Evolutionary conservation across 2,797 vertebrate genomes (phyloP), one percentile per base, ranked within the genome.

Genomic region (Thamnophis elegans): DNA sequence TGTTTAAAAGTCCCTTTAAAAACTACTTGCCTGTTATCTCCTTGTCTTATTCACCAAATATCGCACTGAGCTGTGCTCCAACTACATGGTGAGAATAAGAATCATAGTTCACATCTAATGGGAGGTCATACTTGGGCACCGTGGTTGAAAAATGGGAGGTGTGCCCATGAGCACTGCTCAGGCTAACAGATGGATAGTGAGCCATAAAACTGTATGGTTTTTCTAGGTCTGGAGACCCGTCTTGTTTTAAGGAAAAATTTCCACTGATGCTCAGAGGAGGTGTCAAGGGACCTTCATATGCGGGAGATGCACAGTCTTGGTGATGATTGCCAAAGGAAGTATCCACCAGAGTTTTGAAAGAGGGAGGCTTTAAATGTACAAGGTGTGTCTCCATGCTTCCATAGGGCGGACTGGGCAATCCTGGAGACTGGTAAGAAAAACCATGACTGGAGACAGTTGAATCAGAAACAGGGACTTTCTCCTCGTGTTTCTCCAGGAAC

Each of bases 331-430:
- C 98, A 4, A 98, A 99, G 0, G 97, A 93, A 26, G 97, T 93
- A 0, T 98, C 98, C 53, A 97, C 95, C 65, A 98, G 91, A 89
- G 97, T 97, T 97, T 99, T 99, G 94, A 98, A 98, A 26, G 95
- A 60, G 0, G 97, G 97, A 2, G 98, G 94, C 95, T 99, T 99
- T 93, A 99, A 97, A 88, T 99, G 98, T 95, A 99, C 97, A 95
- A 99, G 97, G 91, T 99, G 99, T 4, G 98, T 97, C 94, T 99
- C 99, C 97, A 99, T 96, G 92, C 98, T 98, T 91, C 98, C 99
- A 0, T 99, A 99, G 4, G 99, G 99, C 0, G 99, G 99, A 94
- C 99, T 99, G 14, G 99, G 99, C 62, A 99, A 98, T 85, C 99
- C 99, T 0, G 99, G 98, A 92, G 99, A 98, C n/a, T 99, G 99